Percentiles rank a stretch among this genome's conserved stretches.
These are phyloP conservation scores for Pteropus rufus DNA, from an alignment of 2,797 vertebrate species.

Conservation along the genomic window DNA sequence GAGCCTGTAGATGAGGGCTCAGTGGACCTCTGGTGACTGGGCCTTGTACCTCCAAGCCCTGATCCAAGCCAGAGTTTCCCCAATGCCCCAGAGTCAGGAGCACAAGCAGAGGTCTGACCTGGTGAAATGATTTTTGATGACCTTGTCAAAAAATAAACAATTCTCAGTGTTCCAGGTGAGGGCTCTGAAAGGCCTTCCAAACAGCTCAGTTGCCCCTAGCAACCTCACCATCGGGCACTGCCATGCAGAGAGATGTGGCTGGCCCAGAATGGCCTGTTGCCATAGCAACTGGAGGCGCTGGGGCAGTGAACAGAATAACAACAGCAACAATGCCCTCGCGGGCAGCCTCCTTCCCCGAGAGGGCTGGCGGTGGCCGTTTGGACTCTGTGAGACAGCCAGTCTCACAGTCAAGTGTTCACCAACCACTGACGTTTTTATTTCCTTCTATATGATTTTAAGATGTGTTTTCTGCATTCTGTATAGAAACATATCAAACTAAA, in stretches of 20 bases:
- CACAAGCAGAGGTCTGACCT: slow-evolving; percentile 43
- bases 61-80: neutral
- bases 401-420: slow-evolving; percentile 86
- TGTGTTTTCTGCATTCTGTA: slow-evolving; percentile 83
- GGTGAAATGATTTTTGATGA: slow-evolving; percentile 64
- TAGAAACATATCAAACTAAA: slow-evolving; percentile 80
- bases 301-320: slow-evolving; percentile 84
- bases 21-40: slow-evolving; percentile 26
- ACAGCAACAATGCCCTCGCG: slow-evolving; percentile 77
- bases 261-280: slow-evolving; percentile 78
- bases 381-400: slow-evolving; percentile 82
- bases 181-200: slow-evolving; percentile 76
- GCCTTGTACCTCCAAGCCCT: slow-evolving; percentile 20
- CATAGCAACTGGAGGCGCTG: slow-evolving; percentile 79
- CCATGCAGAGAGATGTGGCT: slow-evolving; percentile 69
- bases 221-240: slow-evolving; percentile 73
- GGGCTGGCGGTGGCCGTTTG: slow-evolving; percentile 80
- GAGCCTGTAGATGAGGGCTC: neutral
- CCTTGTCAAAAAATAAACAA: slow-evolving; percentile 60
- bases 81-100: slow-evolving; percentile 40
- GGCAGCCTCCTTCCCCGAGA: slow-evolving; percentile 75
- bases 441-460: slow-evolving; percentile 80
- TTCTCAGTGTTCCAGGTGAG: slow-evolving; percentile 71
- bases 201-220: slow-evolving; percentile 76
- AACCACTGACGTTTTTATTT: slow-evolving; percentile 82